These are phyloP conservation scores for Anagrus nilaparvatae DNA, from an alignment of 1,140 invertebrate genomes.

Conservation along the genomic window DNA sequence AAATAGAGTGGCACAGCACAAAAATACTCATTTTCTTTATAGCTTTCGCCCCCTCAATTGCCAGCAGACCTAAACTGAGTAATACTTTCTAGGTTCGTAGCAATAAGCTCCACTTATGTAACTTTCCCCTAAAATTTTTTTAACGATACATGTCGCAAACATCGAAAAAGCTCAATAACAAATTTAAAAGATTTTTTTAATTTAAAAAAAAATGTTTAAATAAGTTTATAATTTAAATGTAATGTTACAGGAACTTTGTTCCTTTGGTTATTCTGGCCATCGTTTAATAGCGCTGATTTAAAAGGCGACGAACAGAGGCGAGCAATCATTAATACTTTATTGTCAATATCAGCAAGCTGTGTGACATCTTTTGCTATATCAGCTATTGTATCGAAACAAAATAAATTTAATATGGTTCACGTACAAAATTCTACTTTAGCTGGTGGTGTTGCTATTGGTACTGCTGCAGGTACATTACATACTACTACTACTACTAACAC, in stretches of 20 bases:
- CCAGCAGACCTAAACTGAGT: too few species aligned
- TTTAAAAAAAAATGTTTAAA: too few species aligned
- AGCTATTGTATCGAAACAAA: constrained; percentile 61
- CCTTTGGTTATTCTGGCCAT: constrained; percentile 94
- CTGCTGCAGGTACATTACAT: constrained; percentile 33
- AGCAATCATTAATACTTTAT: constrained; percentile 87
- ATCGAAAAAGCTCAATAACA: background rate
- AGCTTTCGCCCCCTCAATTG: too few species aligned
- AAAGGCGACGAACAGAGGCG: constrained; percentile 67
- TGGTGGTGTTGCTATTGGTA: constrained; percentile 58
- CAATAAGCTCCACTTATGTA: background rate
- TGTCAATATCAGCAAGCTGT: constrained; percentile 74
- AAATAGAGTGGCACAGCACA: too few species aligned
- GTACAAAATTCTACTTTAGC: constrained; percentile 85
- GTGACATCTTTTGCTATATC: constrained; percentile 78
- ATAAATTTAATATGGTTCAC: constrained; percentile 85
- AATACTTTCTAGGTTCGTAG: too few species aligned
- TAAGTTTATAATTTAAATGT: background rate
- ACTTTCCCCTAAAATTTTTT: background rate
- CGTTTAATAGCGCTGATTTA: constrained; percentile 79
- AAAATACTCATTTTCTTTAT: too few species aligned
- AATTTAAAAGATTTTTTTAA: too few species aligned
- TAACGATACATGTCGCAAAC: background rate
- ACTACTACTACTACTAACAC: too few species aligned
- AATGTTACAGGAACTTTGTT: constrained; percentile 72